These are phyloP conservation scores for Acrocephalus scirpaceus DNA, from an alignment of 2,797 vertebrate species.

Conservation along the genomic window DNA sequence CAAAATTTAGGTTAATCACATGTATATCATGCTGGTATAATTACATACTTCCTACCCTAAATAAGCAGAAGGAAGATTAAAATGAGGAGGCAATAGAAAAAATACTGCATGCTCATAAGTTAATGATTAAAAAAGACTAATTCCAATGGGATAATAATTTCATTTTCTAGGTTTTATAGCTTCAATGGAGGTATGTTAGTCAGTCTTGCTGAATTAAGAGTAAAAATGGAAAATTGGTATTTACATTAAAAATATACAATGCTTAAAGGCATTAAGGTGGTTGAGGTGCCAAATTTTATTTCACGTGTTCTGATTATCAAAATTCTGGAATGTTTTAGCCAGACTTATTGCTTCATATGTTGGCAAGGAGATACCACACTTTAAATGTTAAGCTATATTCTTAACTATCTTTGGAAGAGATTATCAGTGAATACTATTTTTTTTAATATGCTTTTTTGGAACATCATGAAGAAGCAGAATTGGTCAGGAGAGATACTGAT, in stretches of 20 bases:
- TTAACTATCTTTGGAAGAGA: background rate
- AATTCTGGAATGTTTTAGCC: background rate
- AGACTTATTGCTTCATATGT: background rate
- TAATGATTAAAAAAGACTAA: background rate
- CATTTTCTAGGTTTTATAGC: background rate
- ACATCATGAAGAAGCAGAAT: background rate
- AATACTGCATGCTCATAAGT: background rate
- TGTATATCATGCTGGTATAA: background rate
- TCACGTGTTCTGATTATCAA: background rate
- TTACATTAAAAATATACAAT: background rate
- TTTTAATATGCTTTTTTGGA: background rate
- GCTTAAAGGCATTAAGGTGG: background rate
- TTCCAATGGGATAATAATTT: background rate
- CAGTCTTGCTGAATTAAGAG: background rate
- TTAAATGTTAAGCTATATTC: conserved; percentile 26
- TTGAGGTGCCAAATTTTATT: background rate
- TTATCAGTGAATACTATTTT: background rate
- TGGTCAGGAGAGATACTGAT: background rate
- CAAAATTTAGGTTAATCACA: background rate
- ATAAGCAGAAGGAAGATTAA: background rate
- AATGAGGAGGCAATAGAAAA: background rate
- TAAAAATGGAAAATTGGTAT: background rate
- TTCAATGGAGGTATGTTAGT: background rate
- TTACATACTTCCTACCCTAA: background rate
- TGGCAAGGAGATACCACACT: background rate